A percentile compares a stretch with the other conserved stretches of the same genome.
Conservation (phyloP, 2,113 vertebrate species). For the Cairina moschata region DNA sequence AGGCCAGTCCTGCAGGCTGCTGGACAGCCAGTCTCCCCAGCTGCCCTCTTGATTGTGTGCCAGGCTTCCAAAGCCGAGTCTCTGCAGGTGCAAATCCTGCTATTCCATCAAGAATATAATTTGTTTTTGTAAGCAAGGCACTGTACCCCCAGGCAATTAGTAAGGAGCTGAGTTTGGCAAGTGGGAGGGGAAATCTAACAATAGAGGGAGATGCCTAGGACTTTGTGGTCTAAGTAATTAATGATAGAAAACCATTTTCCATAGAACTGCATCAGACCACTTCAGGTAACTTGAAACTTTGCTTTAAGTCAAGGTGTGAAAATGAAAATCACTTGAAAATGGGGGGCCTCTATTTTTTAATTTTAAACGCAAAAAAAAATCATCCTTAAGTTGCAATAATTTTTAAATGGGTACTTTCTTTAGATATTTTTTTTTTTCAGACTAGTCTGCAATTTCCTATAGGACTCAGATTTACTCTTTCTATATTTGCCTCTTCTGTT, state of each 20-base stretch:
- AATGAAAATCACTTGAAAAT: neutral
- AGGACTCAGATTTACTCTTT: neutral
- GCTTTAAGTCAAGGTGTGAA: neutral
- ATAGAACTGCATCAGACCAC: neutral
- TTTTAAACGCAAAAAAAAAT: neutral
- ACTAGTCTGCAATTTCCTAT: neutral
- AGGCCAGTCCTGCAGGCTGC: neutral
- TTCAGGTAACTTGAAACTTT: neutral
- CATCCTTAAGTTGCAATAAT: neutral
- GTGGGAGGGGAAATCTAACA: neutral
- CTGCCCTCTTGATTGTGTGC: neutral
- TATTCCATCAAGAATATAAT: slow-evolving; percentile 39
- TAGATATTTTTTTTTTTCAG: neutral
- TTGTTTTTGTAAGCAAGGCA: slow-evolving; percentile 12
- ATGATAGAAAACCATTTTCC: neutral
- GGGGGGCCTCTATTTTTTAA: neutral
- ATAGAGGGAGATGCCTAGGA: neutral
- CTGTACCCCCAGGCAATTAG: neutral
- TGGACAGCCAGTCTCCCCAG: neutral
- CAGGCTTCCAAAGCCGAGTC: neutral
- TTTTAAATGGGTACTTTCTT: neutral
- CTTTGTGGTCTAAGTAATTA: neutral
- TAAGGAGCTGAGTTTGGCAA: neutral
- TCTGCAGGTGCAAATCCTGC: slow-evolving; percentile 48
- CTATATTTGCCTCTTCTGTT: neutral